Conservation (phyloP, 30 jellyfish, hydroid and myxozoan species). For the Mastigias papua region DNA sequence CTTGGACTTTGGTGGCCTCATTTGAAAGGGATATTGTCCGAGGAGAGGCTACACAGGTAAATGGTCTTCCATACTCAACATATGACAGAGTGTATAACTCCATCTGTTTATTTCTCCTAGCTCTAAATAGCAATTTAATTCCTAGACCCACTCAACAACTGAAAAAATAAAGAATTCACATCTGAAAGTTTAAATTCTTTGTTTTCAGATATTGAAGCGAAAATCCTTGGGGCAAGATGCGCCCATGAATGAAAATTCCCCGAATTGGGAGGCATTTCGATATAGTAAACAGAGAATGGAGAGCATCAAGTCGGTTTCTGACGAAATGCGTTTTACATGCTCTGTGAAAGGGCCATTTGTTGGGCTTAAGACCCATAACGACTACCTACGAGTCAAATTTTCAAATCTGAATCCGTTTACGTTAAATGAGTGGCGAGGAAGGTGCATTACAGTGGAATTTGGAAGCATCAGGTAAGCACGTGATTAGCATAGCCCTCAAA, state of each 20-base stretch:
- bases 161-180: no score
- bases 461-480: conserved; percentile 13
- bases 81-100: no score
- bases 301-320: conserved; percentile 5
- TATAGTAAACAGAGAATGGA: conserved; percentile 7
- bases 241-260: conserved; percentile 34
- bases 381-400: conserved; percentile 12
- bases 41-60: not conserved
- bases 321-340: conserved; percentile 25
- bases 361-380: not conserved
- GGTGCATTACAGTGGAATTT: conserved; percentile 14
- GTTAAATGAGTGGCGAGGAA: conserved; percentile 2
- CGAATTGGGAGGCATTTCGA: conserved; percentile 12
- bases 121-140: no score
- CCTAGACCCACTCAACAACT: no score
- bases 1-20: conserved; percentile 34
- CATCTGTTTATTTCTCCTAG: no score
- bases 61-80: not conserved
- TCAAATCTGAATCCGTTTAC: conserved; percentile 13
- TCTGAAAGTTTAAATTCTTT: not conserved
- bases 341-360: conserved; percentile 14
- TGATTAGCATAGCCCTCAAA: no score
- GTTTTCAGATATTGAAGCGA: not conserved
- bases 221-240: conserved; percentile 7
- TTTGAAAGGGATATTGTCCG: not conserved